Evolutionary conservation across 1,140 invertebrate genomes (phyloP).

Genomic region (Eriosoma lanigerum): DNA sequence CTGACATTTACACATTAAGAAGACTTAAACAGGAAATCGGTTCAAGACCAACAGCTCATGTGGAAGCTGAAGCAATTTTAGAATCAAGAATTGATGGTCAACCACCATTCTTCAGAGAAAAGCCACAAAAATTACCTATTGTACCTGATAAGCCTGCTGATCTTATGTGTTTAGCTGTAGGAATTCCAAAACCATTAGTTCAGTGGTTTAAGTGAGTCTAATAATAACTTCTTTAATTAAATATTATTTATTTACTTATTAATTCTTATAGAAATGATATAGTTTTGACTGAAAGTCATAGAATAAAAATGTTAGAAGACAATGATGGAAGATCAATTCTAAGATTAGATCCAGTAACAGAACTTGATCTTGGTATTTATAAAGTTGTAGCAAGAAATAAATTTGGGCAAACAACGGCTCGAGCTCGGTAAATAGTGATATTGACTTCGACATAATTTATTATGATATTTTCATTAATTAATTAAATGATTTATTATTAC

Average conservation of each 20-base stretch:
- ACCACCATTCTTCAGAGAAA: slow-evolving; percentile 79
- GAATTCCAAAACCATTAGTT: slow-evolving; percentile 84
- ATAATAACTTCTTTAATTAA: not conserved
- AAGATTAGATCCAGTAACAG: slow-evolving; percentile 71
- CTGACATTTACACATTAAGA: slow-evolving; percentile 70
- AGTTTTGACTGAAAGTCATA: slow-evolving; percentile 75
- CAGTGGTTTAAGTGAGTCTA: slow-evolving; percentile 84
- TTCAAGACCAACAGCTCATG: slow-evolving; percentile 75
- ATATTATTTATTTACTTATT: not conserved
- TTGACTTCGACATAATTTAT: not conserved
- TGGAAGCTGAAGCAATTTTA: slow-evolving; percentile 80
- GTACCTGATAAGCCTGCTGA: slow-evolving; percentile 75
- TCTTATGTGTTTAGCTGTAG: slow-evolving; percentile 82
- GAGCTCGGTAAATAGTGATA: slow-evolving; percentile 60
- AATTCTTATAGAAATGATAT: slow-evolving; percentile 70
- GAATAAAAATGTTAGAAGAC: slow-evolving; percentile 75
- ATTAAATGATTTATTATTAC: too few relatives aligned
- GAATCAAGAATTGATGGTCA: slow-evolving; percentile 77
- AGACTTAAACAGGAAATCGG: slow-evolving; percentile 79
- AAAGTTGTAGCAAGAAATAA: slow-evolving; percentile 92
- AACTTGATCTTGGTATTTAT: slow-evolving; percentile 87
- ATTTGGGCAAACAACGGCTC: slow-evolving; percentile 73
- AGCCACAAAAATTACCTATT: slow-evolving; percentile 76
- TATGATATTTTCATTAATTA: not conserved
- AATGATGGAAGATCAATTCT: slow-evolving; percentile 77